These are phyloP conservation scores for Phalacrocorax pelagicus DNA, from an alignment of 2,113 vertebrate species.

Conservation along the genomic window DNA sequence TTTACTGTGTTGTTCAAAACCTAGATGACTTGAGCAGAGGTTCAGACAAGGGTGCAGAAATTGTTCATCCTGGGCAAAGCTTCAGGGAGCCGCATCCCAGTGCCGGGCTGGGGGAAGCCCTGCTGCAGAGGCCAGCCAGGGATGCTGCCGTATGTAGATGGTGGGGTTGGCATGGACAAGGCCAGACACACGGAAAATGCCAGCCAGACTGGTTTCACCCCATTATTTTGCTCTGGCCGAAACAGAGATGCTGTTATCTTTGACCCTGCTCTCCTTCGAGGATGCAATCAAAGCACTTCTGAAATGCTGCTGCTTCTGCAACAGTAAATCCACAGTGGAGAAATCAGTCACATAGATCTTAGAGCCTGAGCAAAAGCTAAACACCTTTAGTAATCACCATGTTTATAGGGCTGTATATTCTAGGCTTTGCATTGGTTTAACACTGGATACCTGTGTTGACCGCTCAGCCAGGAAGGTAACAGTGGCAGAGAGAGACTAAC, in stretches of 20 bases:
- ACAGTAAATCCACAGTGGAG: neutral
- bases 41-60: neutral
- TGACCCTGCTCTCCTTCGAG: neutral
- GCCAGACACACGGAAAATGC: neutral
- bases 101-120: neutral
- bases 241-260: neutral
- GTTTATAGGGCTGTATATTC: neutral
- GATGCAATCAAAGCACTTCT: neutral
- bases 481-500: neutral
- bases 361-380: neutral
- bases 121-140: neutral
- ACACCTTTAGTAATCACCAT: fast-evolving
- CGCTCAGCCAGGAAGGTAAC: fast-evolving
- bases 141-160: neutral
- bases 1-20: neutral
- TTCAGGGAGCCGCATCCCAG: too few species aligned
- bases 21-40: neutral
- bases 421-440: too few species aligned
- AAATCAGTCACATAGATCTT: neutral
- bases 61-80: neutral
- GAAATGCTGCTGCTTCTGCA: neutral
- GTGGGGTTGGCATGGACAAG: neutral
- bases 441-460: fast-evolving
- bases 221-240: neutral
- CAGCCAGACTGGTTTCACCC: neutral